Evolutionary conservation across 2,888 invertebrate genomes (phyloP), one percentile per base, ranked within the genome.

Genomic region (Hyposoter didymator): DNA sequence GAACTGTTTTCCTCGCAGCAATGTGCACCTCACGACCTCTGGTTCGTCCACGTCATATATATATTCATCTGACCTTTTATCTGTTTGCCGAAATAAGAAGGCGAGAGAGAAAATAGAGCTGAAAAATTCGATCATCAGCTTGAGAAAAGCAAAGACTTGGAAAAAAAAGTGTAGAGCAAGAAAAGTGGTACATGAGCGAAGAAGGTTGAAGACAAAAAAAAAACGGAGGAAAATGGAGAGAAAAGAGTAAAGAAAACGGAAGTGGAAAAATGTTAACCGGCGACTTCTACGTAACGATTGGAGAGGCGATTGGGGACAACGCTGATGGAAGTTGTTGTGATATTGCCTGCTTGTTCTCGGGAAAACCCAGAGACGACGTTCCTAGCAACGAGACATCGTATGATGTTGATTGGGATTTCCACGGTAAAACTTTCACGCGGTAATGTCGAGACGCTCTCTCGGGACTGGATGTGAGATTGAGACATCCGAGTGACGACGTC

Each of bases 331-430:
- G 78, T 69, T 81, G 78, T 62, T 45, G 64, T 52, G 66, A 74
- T 64, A 67, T 49, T 39, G 32, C 32, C 28, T 2, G 62, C 22
- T 62, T 80, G 81, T 74, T 67, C 49, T n/a, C 39, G 22, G 39
- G 49, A 64, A 72, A 75, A 74, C 2, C 69, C 43, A 22, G 35
- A 39, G 72, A 70, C 43, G 62, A 62, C 47, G 62, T 59, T 55
- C 19, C 55, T 10, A 39, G 45, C 47, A 32, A 39, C 55, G 52
- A 59, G 80, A 76, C 49, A 39, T 64, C 72, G 79, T 70, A 72
- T 28, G 75, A 79, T 83, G 79, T 83, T 83, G 83, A 83, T 85
- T 80, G 79, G 69, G 35, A 75, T 83, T 79, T 76, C 49, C 66
- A 49, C 66, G 72, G 74, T 73, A 78, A 69, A 66, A 84, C 67